These are phyloP conservation scores for Rhinoderma darwinii DNA, from an alignment of 2,113 vertebrate species.

Conservation along the genomic window DNA sequence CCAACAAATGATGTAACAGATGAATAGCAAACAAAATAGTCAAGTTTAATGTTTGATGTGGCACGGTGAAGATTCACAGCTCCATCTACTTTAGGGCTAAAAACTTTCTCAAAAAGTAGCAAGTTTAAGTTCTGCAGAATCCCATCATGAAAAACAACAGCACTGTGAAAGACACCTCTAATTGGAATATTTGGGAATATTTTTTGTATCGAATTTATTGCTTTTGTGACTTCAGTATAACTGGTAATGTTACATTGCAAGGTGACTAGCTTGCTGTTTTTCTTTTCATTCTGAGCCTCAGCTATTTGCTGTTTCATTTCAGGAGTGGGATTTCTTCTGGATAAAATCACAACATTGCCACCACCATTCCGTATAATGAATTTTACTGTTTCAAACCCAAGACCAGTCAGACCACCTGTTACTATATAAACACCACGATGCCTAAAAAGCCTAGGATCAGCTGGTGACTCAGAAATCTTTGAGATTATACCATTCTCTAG, in stretches of 20 bases:
- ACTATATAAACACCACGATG: conserved; percentile 77
- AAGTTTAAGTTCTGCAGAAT: conserved; percentile 74
- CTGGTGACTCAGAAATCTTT: conserved; percentile 67
- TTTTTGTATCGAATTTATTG: conserved; percentile 67
- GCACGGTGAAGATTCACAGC: conserved; percentile 81
- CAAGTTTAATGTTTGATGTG: conserved; percentile 75
- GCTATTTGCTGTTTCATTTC: conserved; percentile 74
- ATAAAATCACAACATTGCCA: conserved; percentile 76
- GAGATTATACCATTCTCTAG: conserved; percentile 67
- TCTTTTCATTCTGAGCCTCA: conserved; percentile 68
- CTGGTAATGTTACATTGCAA: conserved; percentile 77
- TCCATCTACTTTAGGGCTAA: conserved; percentile 83
- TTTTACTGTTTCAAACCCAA: conserved; percentile 86
- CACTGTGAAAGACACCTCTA: conserved; percentile 87
- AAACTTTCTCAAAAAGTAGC: conserved; percentile 76
- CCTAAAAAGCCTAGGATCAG: conserved; percentile 72
- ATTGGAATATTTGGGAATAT: conserved; percentile 72
- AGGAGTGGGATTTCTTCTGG: conserved; percentile 68
- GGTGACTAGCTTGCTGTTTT: conserved; percentile 65
- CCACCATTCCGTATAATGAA: conserved; percentile 81
- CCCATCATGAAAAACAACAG: conserved; percentile 79
- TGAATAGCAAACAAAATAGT: conserved; percentile 88
- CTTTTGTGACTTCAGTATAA: conserved; percentile 70
- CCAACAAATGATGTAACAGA: conserved; percentile 84
- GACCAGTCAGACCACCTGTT: conserved; percentile 81